A percentile compares a stretch with the other conserved stretches of the same genome.
Evolutionary conservation across 2,797 vertebrate species (phyloP).

Genomic region (Lagorchestes hirsutus): DNA sequence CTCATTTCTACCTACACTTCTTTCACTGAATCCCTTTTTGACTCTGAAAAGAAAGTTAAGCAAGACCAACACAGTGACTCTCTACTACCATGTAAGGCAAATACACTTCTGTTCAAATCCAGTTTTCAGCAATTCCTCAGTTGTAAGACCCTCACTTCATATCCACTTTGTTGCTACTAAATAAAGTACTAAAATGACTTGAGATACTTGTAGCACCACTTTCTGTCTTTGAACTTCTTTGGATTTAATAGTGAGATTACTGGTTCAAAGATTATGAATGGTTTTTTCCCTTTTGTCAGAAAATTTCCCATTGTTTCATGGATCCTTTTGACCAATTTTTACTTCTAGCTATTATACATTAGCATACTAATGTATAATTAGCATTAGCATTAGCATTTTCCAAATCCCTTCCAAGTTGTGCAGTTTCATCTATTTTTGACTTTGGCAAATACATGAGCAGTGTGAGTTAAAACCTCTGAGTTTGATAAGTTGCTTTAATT

Average conservation of each 20-base stretch:
- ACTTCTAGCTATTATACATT: neutral
- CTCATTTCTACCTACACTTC: neutral
- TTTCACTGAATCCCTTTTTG: neutral
- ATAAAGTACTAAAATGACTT: neutral
- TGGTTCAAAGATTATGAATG: neutral
- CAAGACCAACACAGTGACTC: neutral
- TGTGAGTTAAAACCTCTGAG: neutral
- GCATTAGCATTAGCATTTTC: neutral
- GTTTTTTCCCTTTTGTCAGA: neutral
- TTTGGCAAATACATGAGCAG: neutral
- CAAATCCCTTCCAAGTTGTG: neutral
- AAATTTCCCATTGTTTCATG: neutral
- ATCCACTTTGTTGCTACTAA: neutral
- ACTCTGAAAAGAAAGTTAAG: neutral
- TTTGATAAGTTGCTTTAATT: neutral
- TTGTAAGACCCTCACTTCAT: neutral
- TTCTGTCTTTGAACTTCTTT: neutral
- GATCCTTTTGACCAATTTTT: neutral
- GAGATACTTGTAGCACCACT: neutral
- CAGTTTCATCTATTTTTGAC: neutral
- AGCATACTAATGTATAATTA: neutral
- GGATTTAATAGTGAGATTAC: neutral
- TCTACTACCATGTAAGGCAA: neutral
- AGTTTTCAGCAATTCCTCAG: neutral
- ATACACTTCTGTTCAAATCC: neutral